A percentile compares a stretch with the other conserved stretches of the same genome.
phyloP scores from a whole-genome alignment of 2,113 vertebrate species.

The Eptesicus fuscus region DNA sequence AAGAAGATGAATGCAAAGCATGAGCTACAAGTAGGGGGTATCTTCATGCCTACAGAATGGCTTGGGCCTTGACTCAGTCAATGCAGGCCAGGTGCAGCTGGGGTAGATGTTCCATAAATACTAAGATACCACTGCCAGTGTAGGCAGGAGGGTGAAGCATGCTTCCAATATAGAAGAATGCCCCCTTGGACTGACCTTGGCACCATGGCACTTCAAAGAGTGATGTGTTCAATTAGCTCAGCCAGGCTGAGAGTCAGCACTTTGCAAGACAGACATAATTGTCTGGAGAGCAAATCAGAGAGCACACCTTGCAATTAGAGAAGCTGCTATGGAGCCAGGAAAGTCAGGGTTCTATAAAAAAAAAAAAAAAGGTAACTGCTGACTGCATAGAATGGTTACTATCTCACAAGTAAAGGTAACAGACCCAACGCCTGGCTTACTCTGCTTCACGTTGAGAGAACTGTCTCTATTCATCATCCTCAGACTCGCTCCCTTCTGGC shows the following conservation, averaged over 20 bases:
- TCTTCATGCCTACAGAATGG: background rate
- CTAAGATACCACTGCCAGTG: background rate
- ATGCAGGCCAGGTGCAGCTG: background rate
- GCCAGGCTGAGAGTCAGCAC: conserved; percentile 53
- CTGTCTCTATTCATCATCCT: background rate
- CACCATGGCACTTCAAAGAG: conserved; percentile 24
- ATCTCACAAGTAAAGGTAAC: background rate
- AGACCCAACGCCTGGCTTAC: background rate
- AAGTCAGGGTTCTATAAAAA: background rate
- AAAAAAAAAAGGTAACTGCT: background rate
- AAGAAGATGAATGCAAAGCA: background rate
- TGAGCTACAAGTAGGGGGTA: background rate
- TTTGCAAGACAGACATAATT: conserved; percentile 29
- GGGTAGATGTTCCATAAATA: background rate
- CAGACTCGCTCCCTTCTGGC: background rate
- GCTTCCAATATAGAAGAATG: background rate
- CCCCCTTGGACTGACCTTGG: conserved; percentile 22
- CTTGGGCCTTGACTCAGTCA: background rate
- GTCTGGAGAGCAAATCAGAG: conserved; percentile 35
- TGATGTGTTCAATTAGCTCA: conserved; percentile 54
- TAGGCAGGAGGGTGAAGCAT: background rate
- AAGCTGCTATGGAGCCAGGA: background rate
- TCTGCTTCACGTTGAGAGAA: background rate
- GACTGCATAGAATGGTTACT: background rate
- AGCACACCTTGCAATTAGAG: conserved; percentile 54